Evolutionary conservation across 2,113 vertebrate species (phyloP), one percentile per base, ranked within the genome.

Genomic region (Bubo bubo): DNA sequence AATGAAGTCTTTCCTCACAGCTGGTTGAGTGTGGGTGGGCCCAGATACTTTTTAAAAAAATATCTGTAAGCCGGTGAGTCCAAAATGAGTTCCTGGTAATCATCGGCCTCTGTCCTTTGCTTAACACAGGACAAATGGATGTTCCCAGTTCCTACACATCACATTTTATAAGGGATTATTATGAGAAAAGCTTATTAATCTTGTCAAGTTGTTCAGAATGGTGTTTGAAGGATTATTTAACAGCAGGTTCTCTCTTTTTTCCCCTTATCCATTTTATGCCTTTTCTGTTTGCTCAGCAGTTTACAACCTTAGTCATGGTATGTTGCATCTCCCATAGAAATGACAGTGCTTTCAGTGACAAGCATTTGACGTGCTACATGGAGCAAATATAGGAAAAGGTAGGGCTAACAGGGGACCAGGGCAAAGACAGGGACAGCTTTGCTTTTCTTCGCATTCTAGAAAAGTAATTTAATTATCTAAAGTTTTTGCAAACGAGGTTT

Each of bases 161-260:
- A 12, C 79, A 41, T 86, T 95, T 95, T 87, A 13, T 75, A 72
- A 49, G 49, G 74, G 45, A 64, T 92, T 92, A 93, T 90, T 58
- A 92, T 53, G 22, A 92, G 88, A 58, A 93, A 90, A 95, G 67
- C 79, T 92, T 86, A 88, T 90, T 97, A 86, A 97, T 92, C 92
- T 83, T 86, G 85, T 90, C 79, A 72, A 73, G 10, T 92, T 96
- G 71, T 88, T 82, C 71, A 83, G 75, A 95, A 50, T 62, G 53
- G 23, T 50, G 24, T 73, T 68, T 4, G 12, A 79, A 88, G 92
- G 81, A 88, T 94, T 94, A 88, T 86, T 94, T 90, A 93, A 83
- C 88, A 92, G 88, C 90, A 90, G 85, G 81, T 43, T 86, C 49
- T 82, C 58, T 63, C 27, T 59, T 68, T 66, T 35, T 30, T 3